A percentile compares a stretch with the other conserved stretches of the same genome.
phyloP scores from a whole-genome alignment of 2,113 vertebrate species.

The Polyodon spathula region DNA sequence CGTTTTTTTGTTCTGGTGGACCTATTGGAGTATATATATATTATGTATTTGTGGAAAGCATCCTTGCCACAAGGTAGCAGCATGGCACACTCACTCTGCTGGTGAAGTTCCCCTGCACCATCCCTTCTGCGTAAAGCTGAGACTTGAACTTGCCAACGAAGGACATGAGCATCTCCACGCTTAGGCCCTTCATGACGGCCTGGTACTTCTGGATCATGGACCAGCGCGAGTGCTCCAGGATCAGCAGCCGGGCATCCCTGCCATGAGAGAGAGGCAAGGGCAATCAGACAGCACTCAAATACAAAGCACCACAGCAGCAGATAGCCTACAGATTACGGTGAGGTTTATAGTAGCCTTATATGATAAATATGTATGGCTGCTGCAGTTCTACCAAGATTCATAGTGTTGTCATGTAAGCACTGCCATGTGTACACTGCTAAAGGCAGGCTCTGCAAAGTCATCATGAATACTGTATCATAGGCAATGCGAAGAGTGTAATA shows the following conservation, averaged over 20 bases:
- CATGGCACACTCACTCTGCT: conserved; percentile 59
- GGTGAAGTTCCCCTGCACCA: conserved; percentile 88
- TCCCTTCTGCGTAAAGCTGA: conserved; percentile 76
- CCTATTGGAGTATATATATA: neutral
- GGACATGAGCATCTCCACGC: conserved; percentile 60
- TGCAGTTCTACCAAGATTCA: too few species aligned
- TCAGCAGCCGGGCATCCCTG: conserved; percentile 81
- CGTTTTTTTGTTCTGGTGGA: too few species aligned
- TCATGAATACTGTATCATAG: too few species aligned
- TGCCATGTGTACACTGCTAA: too few species aligned
- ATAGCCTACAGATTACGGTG: neutral
- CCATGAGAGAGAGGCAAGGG: neutral
- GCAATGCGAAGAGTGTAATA: neutral
- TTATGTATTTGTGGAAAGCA: neutral
- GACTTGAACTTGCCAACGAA: conserved; percentile 75
- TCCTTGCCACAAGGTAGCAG: neutral
- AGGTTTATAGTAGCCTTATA: too few species aligned
- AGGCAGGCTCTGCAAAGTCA: too few species aligned
- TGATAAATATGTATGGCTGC: too few species aligned
- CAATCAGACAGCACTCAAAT: neutral
- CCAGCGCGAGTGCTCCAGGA: conserved; percentile 83
- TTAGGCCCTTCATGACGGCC: conserved; percentile 68
- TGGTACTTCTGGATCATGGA: conserved; percentile 85
- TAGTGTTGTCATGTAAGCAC: too few species aligned
- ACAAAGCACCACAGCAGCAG: neutral